Evolutionary conservation across 2,113 vertebrate genomes (phyloP), one percentile per base, ranked within the genome.

Genomic region (Atherinomorus stipes): DNA sequence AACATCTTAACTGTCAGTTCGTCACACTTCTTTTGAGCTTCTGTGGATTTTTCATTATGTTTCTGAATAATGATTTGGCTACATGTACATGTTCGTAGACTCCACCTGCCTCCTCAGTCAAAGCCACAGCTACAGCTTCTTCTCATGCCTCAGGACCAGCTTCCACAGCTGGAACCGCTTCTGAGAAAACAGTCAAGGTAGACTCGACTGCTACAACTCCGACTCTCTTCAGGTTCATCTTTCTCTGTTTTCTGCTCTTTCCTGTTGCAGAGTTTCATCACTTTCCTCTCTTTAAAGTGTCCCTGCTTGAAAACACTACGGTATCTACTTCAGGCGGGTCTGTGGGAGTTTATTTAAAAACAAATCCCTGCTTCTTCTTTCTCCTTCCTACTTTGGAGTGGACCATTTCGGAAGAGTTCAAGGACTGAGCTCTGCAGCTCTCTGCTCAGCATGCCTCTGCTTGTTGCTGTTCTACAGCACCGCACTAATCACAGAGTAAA

Each of bases 141-240:
- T 8, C 88, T 78, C 2, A 71, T 54, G 58, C 71, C 0, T 34
- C 76, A 52, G 80, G 73, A 74, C 21, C 57, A 12, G 26, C 53
- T 11, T 10, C 19, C n/a, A 34, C 53, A n/a, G 9, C 71, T 50
- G 31, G 31, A 34, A 34, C 31, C 5, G 67, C 78, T 57, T 60
- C 83, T 42, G 88, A 85, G 85, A 25, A 68, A 56, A 21, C 76
- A 10, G 64, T 79, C 44, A 84, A 93, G 91, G 88, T 93, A 91
- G 76, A 83, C 40, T 28, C 2, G 0, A 58, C 73, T 18, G 18
- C 68, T 22, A 16, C 18, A 37, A 8, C 31, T 6, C 31, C 9
- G 31, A 34, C 31, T 34, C 28, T 31, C 31, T 34, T 34, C 5
- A 34, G 31, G 4, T 34, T 34, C 31, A 34, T 34, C 7, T 34